These are phyloP conservation scores for Drosophila sproati DNA, from an alignment of 1,140 invertebrate species.

Conservation along the genomic window DNA sequence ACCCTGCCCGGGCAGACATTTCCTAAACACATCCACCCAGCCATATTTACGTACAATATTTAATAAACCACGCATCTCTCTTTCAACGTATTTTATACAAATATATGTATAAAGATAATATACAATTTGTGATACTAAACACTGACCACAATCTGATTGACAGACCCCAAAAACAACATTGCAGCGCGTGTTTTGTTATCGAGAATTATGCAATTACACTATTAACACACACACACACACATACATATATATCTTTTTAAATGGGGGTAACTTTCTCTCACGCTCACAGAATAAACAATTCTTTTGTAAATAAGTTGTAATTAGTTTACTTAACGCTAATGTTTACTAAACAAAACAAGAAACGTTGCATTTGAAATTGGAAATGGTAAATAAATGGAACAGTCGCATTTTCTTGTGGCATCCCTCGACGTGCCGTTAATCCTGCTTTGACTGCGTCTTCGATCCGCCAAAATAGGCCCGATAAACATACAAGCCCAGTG, in stretches of 20 bases:
- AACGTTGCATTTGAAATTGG: conserved; percentile 47
- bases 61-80: conserved; percentile 51
- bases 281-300: conserved; percentile 43
- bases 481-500: conserved; percentile 91
- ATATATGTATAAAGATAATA: conserved; percentile 37
- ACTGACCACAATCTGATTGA: conserved; percentile 35
- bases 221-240: conserved; percentile 24
- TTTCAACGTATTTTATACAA: conserved; percentile 1
- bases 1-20: conserved; percentile 42
- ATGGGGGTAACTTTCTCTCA: conserved; percentile 38
- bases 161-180: conserved; percentile 1
- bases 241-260: too few relatives aligned
- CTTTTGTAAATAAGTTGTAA: conserved; percentile 45
- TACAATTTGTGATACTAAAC: conserved; percentile 47
- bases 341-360: conserved; percentile 43
- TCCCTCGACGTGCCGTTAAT: conserved; percentile 16
- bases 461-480: conserved; percentile 88
- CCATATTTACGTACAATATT: conserved; percentile 39
- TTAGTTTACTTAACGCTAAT: conserved; percentile 57
- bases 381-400: conserved; percentile 39
- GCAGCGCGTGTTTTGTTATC: conserved; percentile 59
- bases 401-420: conserved; percentile 20
- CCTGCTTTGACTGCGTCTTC: conserved; percentile 45
- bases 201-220: conserved; percentile 69
- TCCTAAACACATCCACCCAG: conserved; percentile 41